Conservation (phyloP, 37 sponge, comb jelly and placozoan species). For the Spongilla lacustris region DNA sequence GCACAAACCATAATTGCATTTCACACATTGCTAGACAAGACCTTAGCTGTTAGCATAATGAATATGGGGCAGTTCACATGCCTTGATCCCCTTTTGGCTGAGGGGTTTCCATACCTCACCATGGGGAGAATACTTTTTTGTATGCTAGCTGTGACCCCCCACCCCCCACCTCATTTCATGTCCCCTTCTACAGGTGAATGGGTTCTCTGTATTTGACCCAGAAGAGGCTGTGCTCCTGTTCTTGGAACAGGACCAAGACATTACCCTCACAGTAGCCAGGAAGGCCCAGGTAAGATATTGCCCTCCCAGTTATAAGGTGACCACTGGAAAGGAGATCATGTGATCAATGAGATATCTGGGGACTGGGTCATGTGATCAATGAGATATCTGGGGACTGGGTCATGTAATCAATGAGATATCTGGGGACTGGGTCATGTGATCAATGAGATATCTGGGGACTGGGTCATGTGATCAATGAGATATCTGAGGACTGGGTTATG, state of each 20-base stretch:
- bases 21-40: not conserved
- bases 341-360: no score
- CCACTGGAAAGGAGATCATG: no score
- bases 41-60: not conserved
- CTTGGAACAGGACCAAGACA: slow-evolving; percentile 84
- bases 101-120: not conserved
- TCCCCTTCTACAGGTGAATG: slow-evolving; percentile 64
- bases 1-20: not conserved
- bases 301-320: no score
- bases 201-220: slow-evolving; percentile 74
- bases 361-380: no score
- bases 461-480: no score
- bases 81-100: not conserved
- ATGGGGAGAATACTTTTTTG: not conserved
- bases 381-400: no score
- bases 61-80: not conserved
- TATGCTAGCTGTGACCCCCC: not conserved
- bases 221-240: slow-evolving; percentile 82
- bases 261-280: slow-evolving; percentile 80
- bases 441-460: no score
- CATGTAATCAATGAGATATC: no score
- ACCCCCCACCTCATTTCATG: not conserved
- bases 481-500: no score
- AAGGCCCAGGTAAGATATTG: slow-evolving; percentile 44
- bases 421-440: no score